These are phyloP conservation scores for Isaurus tuberculatus DNA, from an alignment of 92 coral and sea anemone genomes.

Conservation along the genomic window DNA sequence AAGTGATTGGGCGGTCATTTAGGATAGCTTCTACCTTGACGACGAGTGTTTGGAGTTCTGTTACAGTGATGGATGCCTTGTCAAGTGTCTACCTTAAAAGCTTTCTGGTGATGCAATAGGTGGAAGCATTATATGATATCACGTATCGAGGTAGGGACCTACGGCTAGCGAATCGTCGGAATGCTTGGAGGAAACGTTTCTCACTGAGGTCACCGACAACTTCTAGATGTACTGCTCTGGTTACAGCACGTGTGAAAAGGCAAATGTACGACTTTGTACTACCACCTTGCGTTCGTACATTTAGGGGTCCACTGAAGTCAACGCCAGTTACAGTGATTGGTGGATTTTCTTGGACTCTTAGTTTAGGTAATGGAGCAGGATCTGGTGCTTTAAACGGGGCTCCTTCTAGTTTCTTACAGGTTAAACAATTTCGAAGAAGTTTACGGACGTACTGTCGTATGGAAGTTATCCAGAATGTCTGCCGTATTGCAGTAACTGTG, in stretches of 20 bases:
- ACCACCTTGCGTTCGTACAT: conserved; percentile 7
- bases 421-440: conserved; percentile 48
- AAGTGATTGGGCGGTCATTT: conserved; percentile 53
- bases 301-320: conserved; percentile 63
- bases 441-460: conserved; percentile 44
- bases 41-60: conserved; percentile 46
- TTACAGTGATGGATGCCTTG: conserved; percentile 35
- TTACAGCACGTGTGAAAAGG: conserved; percentile 45
- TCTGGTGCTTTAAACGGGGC: conserved; percentile 33
- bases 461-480: conserved; percentile 55
- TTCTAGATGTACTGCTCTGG: conserved; percentile 49
- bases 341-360: conserved; percentile 48
- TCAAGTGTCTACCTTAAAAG: conserved; percentile 61
- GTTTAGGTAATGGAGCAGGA: conserved; percentile 53
- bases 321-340: conserved; percentile 71
- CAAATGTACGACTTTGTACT: conserved; percentile 57
- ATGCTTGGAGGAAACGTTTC: conserved; percentile 38
- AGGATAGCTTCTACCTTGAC: conserved; percentile 62
- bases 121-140: conserved; percentile 72
- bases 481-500: conserved; percentile 59
- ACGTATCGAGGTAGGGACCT: conserved; percentile 6
- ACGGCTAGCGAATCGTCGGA: conserved; percentile 38
- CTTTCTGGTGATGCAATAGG: conserved; percentile 55
- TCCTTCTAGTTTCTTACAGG: conserved; percentile 53
- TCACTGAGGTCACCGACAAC: conserved; percentile 15